These are phyloP conservation scores for Crypturellus tataupa DNA, from an alignment of 2,797 vertebrate genomes.

Conservation along the genomic window DNA sequence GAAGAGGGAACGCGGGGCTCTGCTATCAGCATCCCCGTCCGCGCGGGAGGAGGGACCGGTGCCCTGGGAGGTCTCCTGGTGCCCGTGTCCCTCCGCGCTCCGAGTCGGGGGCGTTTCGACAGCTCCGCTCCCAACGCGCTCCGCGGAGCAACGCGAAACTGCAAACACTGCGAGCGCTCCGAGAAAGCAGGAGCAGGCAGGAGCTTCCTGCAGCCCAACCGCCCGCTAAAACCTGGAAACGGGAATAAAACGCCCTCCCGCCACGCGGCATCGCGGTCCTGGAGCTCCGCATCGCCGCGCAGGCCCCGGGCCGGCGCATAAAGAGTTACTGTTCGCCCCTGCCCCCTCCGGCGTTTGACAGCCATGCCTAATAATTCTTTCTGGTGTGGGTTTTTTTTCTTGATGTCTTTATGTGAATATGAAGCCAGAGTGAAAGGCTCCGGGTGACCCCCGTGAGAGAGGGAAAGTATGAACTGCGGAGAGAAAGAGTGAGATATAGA, in stretches of 20 bases:
- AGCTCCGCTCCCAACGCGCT: neutral
- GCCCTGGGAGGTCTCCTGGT: no score
- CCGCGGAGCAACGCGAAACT: neutral
- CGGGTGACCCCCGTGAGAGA: conserved; percentile 93
- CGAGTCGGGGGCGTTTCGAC: neutral
- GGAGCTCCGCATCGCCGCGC: neutral
- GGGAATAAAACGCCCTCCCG: neutral
- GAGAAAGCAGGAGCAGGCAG: fast-evolving
- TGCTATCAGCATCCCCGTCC: no score
- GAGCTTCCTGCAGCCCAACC: neutral
- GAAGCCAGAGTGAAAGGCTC: conserved; percentile 92
- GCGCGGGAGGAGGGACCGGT: no score
- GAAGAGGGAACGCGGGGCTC: no score
- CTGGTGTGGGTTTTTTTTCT: conserved; percentile 90
- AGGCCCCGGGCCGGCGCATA: conserved; percentile 27
- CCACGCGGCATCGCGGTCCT: neutral
- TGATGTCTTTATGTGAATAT: conserved; percentile 98
- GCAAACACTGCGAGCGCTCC: neutral
- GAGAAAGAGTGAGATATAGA: conserved; percentile 81
- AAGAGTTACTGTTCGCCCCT: conserved; percentile 76
- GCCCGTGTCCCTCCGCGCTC: neutral
- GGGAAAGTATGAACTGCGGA: conserved; percentile 79
- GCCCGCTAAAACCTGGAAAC: neutral
- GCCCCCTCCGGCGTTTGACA: conserved; percentile 89
- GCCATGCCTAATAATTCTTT: conserved; percentile 99